Base-by-base conservation (phyloP, 64 coral and sea anemone species). In the Pachyseris speciosa region DNA sequence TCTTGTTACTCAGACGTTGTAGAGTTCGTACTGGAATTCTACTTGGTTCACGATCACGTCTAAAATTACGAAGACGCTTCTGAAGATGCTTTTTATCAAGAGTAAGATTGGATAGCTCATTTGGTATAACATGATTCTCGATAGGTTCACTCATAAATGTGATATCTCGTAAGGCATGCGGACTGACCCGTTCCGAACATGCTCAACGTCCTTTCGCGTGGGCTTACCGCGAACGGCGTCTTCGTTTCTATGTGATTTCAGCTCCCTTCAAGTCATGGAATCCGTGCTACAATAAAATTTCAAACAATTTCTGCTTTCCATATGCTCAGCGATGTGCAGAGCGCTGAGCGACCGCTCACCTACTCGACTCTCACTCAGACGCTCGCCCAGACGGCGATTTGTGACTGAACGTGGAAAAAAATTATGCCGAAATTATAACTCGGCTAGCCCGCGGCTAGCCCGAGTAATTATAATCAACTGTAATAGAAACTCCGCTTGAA, bases 91-190 rank as follows among this genome's bases (percentile, higher is more conserved):
- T n/a, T n/a, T n/a, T n/a, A n/a, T n/a, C n/a, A n/a, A n/a, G n/a
- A n/a, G n/a, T n/a, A n/a, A n/a, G n/a, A n/a, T n/a, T n/a, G n/a
- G n/a, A n/a, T n/a, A n/a, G n/a, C n/a, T n/a, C n/a, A n/a, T n/a
- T n/a, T n/a, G n/a, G n/a, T n/a, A n/a, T n/a, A n/a, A n/a, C n/a
- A n/a, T n/a, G n/a, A n/a, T n/a, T n/a, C n/a, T n/a, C n/a, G n/a
- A n/a, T 70, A 51, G 64, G 64, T 86, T 86, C 63, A 86, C 83
- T 66, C 65, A 51, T 50, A 70, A 71, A 32, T 70, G 83, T 2
- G 84, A 58, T 87, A 15, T 49, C 33, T n/a, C n/a, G n/a, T 49
- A 72, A 58, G 9, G 30, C 19, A 30, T 34, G 42, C 70, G 67
- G 31, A 71, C 67, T 32, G 36, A 71, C 67, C 67, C 67, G 37